A percentile compares a stretch with the other conserved stretches of the same genome.
These are phyloP conservation scores for Venturia canescens DNA, from an alignment of 1,140 invertebrate genomes.

Conservation along the genomic window DNA sequence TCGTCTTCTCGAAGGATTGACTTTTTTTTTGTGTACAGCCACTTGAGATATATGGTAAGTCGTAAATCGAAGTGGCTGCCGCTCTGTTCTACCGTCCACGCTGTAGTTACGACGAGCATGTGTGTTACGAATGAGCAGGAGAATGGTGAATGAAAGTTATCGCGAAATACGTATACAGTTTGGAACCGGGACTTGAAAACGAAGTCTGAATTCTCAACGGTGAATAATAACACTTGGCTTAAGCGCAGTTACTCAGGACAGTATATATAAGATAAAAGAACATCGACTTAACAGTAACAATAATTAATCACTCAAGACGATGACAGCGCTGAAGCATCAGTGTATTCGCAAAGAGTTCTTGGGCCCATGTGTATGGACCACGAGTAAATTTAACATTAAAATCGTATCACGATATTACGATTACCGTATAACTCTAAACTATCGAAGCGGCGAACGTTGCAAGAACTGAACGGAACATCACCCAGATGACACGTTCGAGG, in stretches of 20 bases:
- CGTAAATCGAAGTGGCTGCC: slow-evolving; percentile 41
- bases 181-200: neutral
- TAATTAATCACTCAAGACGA: neutral
- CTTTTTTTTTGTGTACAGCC: neutral
- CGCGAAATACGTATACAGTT: neutral
- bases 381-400: neutral
- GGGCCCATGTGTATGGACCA: neutral
- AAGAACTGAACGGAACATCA: slow-evolving; percentile 25
- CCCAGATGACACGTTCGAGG: slow-evolving; percentile 40
- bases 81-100: slow-evolving; percentile 13
- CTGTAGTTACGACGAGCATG: slow-evolving; percentile 15
- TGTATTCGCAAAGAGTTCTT: no score
- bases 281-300: neutral
- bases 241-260: neutral
- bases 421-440: neutral
- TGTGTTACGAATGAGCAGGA: slow-evolving; percentile 1
- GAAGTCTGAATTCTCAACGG: neutral
- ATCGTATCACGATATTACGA: neutral
- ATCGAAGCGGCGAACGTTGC: slow-evolving; percentile 26
- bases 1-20: neutral
- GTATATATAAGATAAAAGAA: neutral
- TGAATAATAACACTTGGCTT: neutral
- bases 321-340: neutral
- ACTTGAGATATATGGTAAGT: slow-evolving; percentile 36
- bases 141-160: slow-evolving; percentile 6